Evolutionary conservation across 2,888 invertebrate species (phyloP).

Genomic region (Rhodophaea formosa): DNA sequence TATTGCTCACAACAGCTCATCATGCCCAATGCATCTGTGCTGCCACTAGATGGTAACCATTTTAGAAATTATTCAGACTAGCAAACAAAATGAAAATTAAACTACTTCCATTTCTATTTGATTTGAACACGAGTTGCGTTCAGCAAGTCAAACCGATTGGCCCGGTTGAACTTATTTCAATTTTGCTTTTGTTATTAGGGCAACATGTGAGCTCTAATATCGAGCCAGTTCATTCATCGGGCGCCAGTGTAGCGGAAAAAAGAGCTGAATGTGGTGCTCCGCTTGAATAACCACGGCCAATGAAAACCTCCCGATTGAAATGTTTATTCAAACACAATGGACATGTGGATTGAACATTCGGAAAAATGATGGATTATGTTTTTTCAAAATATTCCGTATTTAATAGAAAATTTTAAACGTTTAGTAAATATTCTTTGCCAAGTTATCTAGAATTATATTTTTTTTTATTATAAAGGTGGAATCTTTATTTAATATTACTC

Average conservation of each 20-base stretch:
- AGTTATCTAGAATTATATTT: too few relatives aligned
- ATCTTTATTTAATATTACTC: too few relatives aligned
- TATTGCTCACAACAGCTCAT: too few relatives aligned
- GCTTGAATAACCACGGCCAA: conserved; percentile 62
- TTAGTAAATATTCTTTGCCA: too few relatives aligned
- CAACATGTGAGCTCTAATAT: conserved; percentile 52
- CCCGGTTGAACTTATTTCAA: conserved; percentile 13
- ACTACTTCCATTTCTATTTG: not conserved
- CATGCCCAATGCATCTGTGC: too few relatives aligned
- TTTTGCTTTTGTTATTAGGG: conserved; percentile 27
- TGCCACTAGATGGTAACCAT: too few relatives aligned
- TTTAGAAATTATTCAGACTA: too few relatives aligned
- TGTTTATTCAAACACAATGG: conserved; percentile 72
- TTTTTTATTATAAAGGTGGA: too few relatives aligned
- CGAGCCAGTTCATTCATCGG: conserved; percentile 63
- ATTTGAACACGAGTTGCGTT: not conserved
- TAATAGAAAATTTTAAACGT: too few relatives aligned
- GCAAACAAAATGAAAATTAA: not conserved
- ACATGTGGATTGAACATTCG: conserved; percentile 52
- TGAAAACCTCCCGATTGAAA: conserved; percentile 70
- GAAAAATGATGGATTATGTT: conserved; percentile 27
- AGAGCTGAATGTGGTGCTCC: conserved; percentile 64
- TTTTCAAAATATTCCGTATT: conserved; percentile 4
- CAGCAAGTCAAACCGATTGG: conserved; percentile 13
- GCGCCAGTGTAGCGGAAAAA: conserved; percentile 61